A percentile compares a stretch with the other conserved stretches of the same genome.
Evolutionary conservation across 2,797 vertebrate species (phyloP).

Genomic region (Pangasius djambal): DNA sequence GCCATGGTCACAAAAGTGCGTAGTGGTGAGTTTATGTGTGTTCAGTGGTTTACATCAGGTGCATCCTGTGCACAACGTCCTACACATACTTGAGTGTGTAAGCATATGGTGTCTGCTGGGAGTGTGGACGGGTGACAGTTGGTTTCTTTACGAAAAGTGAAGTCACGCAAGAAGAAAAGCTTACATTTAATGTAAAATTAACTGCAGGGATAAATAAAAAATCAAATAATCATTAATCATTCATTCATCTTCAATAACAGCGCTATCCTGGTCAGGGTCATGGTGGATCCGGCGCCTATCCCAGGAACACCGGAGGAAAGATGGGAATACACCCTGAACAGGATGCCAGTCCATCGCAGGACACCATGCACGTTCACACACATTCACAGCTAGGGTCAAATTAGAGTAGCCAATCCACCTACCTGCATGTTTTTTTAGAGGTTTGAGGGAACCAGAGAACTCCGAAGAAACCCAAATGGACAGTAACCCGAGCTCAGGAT

Average conservation of each 20-base stretch:
- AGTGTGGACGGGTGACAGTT: slow-evolving; percentile 29
- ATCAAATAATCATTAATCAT: slow-evolving; percentile 7
- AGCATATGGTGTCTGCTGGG: slow-evolving; percentile 13
- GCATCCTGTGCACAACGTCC: slow-evolving; percentile 17
- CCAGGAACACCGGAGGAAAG: not conserved
- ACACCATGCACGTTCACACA: not conserved
- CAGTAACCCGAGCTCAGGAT: not conserved
- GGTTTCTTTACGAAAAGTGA: slow-evolving; percentile 21
- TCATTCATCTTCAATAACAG: not conserved
- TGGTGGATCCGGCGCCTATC: not conserved
- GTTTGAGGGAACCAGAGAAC: not conserved
- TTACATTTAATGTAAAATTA: not conserved
- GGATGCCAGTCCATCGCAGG: not conserved
- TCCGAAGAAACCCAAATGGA: not conserved
- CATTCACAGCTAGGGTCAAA: not conserved
- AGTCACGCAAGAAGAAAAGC: slow-evolving; percentile 14
- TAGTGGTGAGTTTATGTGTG: not conserved
- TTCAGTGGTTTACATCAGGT: slow-evolving; percentile 27
- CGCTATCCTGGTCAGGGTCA: not conserved
- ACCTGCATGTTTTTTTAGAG: not conserved
- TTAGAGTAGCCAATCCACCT: not conserved
- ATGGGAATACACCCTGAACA: not conserved
- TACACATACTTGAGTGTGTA: not conserved
- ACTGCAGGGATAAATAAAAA: not conserved
- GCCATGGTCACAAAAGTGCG: not conserved